phyloP scores from a whole-genome alignment of 1,140 invertebrate genomes.

The Bombyx mori region ASM3026992v2 NC_085121.1:8117501-8118000 shows the following conservation, averaged over 20 bases:
- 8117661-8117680: too few relatives aligned
- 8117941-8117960: constrained; percentile 68
- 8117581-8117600: too few relatives aligned
- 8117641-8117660: too few relatives aligned
- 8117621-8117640: too few relatives aligned
- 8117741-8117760: constrained; percentile 8
- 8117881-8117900: constrained; percentile 82
- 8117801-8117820: constrained; percentile 48
- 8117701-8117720: constrained; percentile 1
- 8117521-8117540: too few relatives aligned
- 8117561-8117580: too few relatives aligned
- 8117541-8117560: too few relatives aligned
- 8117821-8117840: constrained; percentile 43
- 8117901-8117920: constrained; percentile 79
- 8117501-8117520: too few relatives aligned
- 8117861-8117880: constrained; percentile 70
- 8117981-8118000: constrained; percentile 36
- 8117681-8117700: background rate
- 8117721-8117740: constrained; percentile 10
- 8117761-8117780: background rate
- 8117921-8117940: constrained; percentile 73
- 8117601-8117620: too few relatives aligned
- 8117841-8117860: constrained; percentile 35
- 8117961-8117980: constrained; percentile 62
- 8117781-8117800: background rate